These are phyloP conservation scores for Sialis lutaria DNA, from an alignment of 2,888 invertebrate genomes.

Conservation along the genomic window DNA sequence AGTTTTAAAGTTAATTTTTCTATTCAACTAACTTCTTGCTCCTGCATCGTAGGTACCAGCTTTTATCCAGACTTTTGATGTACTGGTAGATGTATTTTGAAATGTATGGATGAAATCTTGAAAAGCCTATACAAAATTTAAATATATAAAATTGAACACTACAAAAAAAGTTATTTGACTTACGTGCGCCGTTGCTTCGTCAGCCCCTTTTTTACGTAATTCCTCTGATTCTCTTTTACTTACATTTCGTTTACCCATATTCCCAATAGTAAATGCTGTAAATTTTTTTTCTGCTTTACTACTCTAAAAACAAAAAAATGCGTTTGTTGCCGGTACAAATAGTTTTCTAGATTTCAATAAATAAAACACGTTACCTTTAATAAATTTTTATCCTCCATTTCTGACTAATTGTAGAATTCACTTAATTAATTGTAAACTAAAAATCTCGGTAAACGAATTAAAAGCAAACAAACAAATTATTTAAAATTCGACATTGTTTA, in stretches of 20 bases:
- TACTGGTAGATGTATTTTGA: constrained; percentile 67
- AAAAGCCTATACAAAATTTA: constrained; percentile 46
- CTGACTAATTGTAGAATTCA: no score
- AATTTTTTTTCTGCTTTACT: constrained; percentile 55
- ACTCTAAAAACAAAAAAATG: constrained; percentile 15
- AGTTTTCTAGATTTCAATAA: no score
- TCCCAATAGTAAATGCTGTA: constrained; percentile 57
- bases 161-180: constrained; percentile 15
- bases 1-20: constrained; percentile 1
- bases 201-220: constrained; percentile 71
- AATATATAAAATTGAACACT: background rate
- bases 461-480: no score
- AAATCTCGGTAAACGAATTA: no score
- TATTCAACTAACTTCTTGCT: constrained; percentile 52
- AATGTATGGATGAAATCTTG: constrained; percentile 97
- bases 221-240: constrained; percentile 78
- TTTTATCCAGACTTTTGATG: constrained; percentile 89
- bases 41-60: constrained; percentile 95
- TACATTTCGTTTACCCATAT: constrained; percentile 52
- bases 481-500: no score
- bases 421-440: no score
- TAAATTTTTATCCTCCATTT: no score
- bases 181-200: constrained; percentile 82
- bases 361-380: no score
- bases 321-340: no score